Evolutionary conservation across 2,888 invertebrate genomes (phyloP).

Genomic region (Caenorhabditis zanzibari): DNA sequence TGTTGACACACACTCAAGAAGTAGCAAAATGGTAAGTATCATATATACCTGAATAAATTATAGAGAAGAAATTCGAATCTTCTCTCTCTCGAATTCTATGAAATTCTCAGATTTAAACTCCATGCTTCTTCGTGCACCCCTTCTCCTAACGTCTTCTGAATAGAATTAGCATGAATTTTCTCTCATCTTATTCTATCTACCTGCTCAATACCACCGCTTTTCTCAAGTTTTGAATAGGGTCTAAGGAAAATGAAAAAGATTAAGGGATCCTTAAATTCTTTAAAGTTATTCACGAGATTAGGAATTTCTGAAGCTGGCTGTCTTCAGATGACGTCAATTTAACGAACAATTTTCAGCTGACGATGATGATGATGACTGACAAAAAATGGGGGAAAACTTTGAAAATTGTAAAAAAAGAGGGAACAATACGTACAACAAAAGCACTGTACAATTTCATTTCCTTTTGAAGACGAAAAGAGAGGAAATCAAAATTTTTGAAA

Average conservation of each 20-base stretch:
- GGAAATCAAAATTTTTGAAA: conserved; percentile 4
- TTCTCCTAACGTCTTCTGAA: conserved; percentile 16
- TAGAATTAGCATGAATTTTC: conserved; percentile 62
- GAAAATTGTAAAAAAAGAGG: conserved; percentile 2
- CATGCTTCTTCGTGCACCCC: background rate
- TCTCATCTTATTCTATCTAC: background rate
- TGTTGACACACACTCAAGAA: conserved; percentile 6
- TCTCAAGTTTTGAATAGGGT: conserved; percentile 9
- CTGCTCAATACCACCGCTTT: conserved; percentile 30
- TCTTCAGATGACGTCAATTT: conserved; percentile 1
- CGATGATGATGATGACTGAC: conserved; percentile 23
- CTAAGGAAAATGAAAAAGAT: no score
- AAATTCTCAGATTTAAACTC: conserved; percentile 38
- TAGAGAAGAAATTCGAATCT: conserved; percentile 40
- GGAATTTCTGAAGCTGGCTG: background rate
- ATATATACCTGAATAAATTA: conserved; percentile 33
- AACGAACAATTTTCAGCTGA: background rate
- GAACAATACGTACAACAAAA: conserved; percentile 47
- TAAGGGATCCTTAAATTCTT: background rate
- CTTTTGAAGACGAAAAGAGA: conserved; percentile 3
- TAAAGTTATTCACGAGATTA: conserved; percentile 31
- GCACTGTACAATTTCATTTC: conserved; percentile 48
- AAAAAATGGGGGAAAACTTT: background rate
- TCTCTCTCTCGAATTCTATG: conserved; percentile 14
- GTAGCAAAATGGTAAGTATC: background rate